Evolutionary conservation across 53 echinoderm and acorn worm species (phyloP), one percentile per base, ranked within the genome.

Genomic region (Echinometra lucunter): DNA sequence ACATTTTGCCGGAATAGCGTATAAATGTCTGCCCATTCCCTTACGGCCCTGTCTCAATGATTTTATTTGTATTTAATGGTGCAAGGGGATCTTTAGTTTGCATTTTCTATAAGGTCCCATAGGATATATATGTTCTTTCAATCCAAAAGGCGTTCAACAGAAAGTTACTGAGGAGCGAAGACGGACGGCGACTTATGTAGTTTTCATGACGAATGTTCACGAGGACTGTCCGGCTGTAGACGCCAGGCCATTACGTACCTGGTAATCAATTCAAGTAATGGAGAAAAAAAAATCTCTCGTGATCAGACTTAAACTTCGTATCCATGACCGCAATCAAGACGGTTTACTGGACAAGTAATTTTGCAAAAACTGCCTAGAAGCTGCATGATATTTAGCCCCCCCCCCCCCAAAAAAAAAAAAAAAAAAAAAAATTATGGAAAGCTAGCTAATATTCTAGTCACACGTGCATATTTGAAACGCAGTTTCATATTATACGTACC

Each of bases 21-120:
- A 85, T 53, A 85, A 85, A 85, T 85, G 85, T 49, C 85, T 85
- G 49, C 49, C 12, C 28, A 28, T 25, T 85, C 85, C 85, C 85
- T 85, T 28, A 49, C 85, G 85, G 47, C 85, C 85, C 47, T 12
- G 28, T 27, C 85, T 85, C 49, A 49, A 30, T 85, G 85, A 85
- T 85, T 85, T 85, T 49, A 85, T 53, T 85, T 85, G 85, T 85
- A 49, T 85, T 85, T 53, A 85, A 85, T 85, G 85, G 28, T 47
- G 49, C 1, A 49, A 47, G 12, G 49, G 6, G 49, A 85, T 47
- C n/a, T 49, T n/a, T 27, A 16, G 85, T 85, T 85, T 85, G 85
- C 85, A 85, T 85, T 85, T n/a, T 28, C 85, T 47, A n/a, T 9
- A 3, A n/a, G 27, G 47, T 85, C 85, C 85, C 85, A 37, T n/a